A percentile compares a stretch with the other conserved stretches of the same genome.
These are phyloP conservation scores for Napeogenes inachia DNA, from an alignment of 2,888 invertebrate genomes.

Conservation along the genomic window DNA sequence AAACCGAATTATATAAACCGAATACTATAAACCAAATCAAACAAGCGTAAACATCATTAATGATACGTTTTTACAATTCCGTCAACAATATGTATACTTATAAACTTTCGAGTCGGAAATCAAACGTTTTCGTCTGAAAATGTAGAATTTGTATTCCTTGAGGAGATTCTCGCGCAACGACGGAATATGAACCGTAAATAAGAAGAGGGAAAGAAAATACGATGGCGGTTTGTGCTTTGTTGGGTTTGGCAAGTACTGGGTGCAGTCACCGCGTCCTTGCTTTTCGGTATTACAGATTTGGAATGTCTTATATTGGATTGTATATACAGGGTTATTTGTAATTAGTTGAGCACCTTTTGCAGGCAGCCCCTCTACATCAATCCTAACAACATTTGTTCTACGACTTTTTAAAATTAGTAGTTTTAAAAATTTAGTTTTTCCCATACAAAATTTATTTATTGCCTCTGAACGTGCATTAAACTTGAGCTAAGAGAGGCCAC, in stretches of 20 bases:
- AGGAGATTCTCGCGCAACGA: slow-evolving; percentile 49
- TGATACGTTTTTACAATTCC: slow-evolving; percentile 14
- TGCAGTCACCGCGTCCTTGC: slow-evolving; percentile 9
- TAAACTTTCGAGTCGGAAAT: slow-evolving; percentile 10
- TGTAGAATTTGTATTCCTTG: slow-evolving; percentile 63
- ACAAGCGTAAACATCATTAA: slow-evolving; percentile 10
- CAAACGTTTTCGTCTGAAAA: slow-evolving; percentile 1
- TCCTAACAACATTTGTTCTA: too few species aligned
- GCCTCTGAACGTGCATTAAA: too few species aligned
- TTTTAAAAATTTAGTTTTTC: too few species aligned
- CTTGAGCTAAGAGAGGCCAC: too few species aligned
- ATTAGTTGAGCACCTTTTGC: too few species aligned
- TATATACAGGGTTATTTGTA: too few species aligned
- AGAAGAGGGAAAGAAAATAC: slow-evolving; percentile 69
- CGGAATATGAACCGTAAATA: slow-evolving; percentile 62
- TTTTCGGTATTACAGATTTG: background rate
- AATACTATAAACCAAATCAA: background rate
- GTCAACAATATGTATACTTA: slow-evolving; percentile 15
- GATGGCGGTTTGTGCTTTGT: slow-evolving; percentile 61
- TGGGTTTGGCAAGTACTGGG: slow-evolving; percentile 13
- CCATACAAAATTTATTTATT: too few species aligned
- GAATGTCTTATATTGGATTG: background rate
- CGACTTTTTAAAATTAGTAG: too few species aligned
- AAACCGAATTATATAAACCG: too few species aligned
- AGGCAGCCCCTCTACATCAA: too few species aligned